phyloP scores from a whole-genome alignment of 2,888 invertebrate genomes.

The Thera britannica region DNA sequence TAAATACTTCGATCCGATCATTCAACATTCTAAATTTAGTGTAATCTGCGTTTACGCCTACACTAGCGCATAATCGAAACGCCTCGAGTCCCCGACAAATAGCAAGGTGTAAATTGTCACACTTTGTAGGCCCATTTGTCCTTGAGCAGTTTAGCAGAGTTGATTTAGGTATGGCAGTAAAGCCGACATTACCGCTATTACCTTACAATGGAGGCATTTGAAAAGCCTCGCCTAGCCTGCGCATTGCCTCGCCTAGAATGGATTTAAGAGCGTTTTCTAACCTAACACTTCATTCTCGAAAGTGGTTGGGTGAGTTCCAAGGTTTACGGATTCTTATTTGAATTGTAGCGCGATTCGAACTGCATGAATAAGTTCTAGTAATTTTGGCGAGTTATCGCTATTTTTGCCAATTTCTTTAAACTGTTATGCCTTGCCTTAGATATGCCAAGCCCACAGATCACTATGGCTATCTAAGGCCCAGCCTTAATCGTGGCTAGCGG shows the following conservation, averaged over 20 bases:
- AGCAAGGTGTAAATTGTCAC: conserved; percentile 35
- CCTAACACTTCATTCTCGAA: conserved; percentile 1
- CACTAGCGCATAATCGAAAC: conserved; percentile 24
- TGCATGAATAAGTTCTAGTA: background rate
- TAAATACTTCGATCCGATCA: conserved; percentile 27
- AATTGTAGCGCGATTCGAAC: background rate
- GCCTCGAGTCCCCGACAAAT: conserved; percentile 25
- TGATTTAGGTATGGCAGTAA: conserved; percentile 34
- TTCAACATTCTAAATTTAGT: conserved; percentile 31
- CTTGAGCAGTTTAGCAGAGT: conserved; percentile 34
- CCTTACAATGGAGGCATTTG: conserved; percentile 32
- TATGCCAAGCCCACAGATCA: conserved; percentile 16
- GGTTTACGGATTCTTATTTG: background rate
- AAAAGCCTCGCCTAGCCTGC: conserved; percentile 22
- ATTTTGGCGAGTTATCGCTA: background rate
- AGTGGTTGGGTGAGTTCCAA: background rate
- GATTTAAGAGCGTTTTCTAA: conserved; percentile 6
- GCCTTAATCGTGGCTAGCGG: conserved; percentile 45
- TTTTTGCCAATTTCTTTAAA: background rate
- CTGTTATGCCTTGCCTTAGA: background rate
- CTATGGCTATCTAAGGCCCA: conserved; percentile 24
- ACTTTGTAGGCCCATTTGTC: conserved; percentile 36
- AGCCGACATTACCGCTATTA: conserved; percentile 28
- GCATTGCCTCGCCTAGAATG: conserved; percentile 15
- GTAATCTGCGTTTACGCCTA: conserved; percentile 29